A percentile compares a stretch with the other conserved stretches of the same genome.
Evolutionary conservation across 2,888 invertebrate species (phyloP).

Genomic region (Pimpla rufipes): DNA sequence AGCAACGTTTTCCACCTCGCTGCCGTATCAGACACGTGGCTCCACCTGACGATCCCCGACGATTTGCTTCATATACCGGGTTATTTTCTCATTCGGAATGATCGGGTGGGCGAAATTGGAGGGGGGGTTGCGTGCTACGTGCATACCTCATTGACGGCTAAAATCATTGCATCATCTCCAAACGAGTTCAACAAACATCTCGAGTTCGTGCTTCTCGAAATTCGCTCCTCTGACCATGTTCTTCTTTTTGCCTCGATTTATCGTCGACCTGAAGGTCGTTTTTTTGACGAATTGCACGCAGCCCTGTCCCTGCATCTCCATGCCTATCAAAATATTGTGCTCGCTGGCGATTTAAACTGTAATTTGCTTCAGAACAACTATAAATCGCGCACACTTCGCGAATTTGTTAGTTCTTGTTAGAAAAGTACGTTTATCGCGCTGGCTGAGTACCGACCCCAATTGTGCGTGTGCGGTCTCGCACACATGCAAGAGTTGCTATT

Average conservation of each 20-base stretch:
- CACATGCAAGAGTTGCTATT: too few species aligned
- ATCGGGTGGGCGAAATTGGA: constrained; percentile 20
- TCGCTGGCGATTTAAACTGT: not conserved
- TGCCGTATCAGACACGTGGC: not conserved
- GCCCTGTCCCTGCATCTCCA: not conserved
- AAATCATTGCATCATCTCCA: not conserved
- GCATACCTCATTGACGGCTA: not conserved
- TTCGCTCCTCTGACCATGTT: not conserved
- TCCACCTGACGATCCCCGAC: constrained; percentile 11
- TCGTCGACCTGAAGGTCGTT: not conserved
- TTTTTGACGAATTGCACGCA: not conserved
- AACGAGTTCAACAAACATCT: not conserved
- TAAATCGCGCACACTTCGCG: too few species aligned
- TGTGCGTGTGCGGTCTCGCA: too few species aligned
- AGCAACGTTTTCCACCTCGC: constrained; percentile 23
- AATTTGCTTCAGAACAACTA: not conserved
- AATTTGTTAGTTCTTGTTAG: too few species aligned
- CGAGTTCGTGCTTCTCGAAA: not conserved
- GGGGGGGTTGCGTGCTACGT: constrained; percentile 40
- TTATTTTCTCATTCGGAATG: constrained; percentile 36
- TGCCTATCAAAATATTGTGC: not conserved
- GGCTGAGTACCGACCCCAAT: too few species aligned
- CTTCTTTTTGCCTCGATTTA: not conserved
- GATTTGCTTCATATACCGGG: not conserved
- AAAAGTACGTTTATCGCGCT: too few species aligned